Evolutionary conservation across 2,113 vertebrate genomes (phyloP), one percentile per base, ranked within the genome.

Genomic region (Lichenostomus cassidix): DNA sequence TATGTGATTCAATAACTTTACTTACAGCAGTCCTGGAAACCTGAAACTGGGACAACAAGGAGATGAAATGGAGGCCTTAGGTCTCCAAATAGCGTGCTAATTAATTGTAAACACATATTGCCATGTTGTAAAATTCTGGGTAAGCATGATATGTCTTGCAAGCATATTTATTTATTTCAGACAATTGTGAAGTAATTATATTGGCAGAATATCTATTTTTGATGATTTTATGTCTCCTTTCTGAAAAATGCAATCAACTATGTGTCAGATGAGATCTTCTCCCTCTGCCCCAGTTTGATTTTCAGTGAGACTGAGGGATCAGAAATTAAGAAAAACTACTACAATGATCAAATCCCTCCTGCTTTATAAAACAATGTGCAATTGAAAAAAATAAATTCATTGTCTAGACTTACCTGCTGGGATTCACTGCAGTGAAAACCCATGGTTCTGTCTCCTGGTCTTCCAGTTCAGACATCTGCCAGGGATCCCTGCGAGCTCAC

Each of bases 331-430:
- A 20, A 76, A 62, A 83, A 56, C 33, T 69, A 23, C 7, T 46
- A 41, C 29, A 74, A 23, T 42, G 14, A 73, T 73, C 15, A 74
- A 63, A 90, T 77, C 37, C 23, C 12, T 89, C 50, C 55, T 86
- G 29, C 33, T 74, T 85, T 90, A 37, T 63, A 83, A 85, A 20
- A 62, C 12, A 76, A 80, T 39, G 19, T 83, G 17, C 16, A 79
- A 31, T 1, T 22, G 10, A 46, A 85, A 76, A 89, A 94, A 92
- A 75, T 2, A 47, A 90, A 82, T 0, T 3, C 5, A 33, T 79
- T 92, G 75, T 95, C 82, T 76, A 92, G 85, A 92, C 79, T 88
- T 88, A 93, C 70, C 85, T 88, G 78, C 91, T 92, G 74, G 35
- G 65, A 82, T 90, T 75, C 47, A 31, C 29, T 49, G 27, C 44